Conservation (phyloP, 2,113 vertebrate species). For the Lutjanus erythropterus region DNA sequence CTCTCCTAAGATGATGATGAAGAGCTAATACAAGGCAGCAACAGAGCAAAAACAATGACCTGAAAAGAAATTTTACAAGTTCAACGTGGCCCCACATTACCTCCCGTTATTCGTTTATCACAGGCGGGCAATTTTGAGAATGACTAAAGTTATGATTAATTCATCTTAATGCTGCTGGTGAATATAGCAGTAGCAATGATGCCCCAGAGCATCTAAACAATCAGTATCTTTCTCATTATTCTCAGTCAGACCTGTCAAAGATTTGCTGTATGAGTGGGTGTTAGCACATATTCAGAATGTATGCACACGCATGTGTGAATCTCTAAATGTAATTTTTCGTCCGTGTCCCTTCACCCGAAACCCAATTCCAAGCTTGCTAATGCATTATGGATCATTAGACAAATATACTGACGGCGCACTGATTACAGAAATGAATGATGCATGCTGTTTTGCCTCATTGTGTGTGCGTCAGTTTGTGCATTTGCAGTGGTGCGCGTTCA, state of each 20-base stretch:
- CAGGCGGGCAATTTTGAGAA: conserved; percentile 51
- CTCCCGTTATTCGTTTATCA: conserved; percentile 18
- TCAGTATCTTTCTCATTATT: conserved; percentile 44
- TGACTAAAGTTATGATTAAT: conserved; percentile 66
- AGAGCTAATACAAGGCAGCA: conserved; percentile 19
- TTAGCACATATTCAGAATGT: conserved; percentile 39
- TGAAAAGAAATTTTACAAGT: conserved; percentile 23
- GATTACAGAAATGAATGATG: conserved; percentile 73
- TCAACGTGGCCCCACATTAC: conserved; percentile 7
- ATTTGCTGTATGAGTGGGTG: conserved; percentile 26
- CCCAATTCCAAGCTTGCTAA: conserved; percentile 56
- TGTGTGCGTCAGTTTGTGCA: conserved; percentile 28
- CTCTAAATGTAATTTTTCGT: conserved; percentile 46
- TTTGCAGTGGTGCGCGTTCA: conserved; percentile 16
- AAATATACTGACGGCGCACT: conserved; percentile 61
- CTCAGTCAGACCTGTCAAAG: conserved; percentile 41
- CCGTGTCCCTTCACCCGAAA: conserved; percentile 45
- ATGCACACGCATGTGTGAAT: conserved; percentile 19
- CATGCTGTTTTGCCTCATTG: conserved; percentile 32
- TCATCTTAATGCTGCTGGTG: conserved; percentile 52
- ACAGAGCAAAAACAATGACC: conserved; percentile 14
- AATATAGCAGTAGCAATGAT: conserved; percentile 33
- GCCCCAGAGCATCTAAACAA: conserved; percentile 51
- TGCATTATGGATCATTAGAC: conserved; percentile 74
- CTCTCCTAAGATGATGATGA: conserved; percentile 13